Conservation (phyloP, 1,140 invertebrate genomes). For the Galleria mellonella region DNA sequence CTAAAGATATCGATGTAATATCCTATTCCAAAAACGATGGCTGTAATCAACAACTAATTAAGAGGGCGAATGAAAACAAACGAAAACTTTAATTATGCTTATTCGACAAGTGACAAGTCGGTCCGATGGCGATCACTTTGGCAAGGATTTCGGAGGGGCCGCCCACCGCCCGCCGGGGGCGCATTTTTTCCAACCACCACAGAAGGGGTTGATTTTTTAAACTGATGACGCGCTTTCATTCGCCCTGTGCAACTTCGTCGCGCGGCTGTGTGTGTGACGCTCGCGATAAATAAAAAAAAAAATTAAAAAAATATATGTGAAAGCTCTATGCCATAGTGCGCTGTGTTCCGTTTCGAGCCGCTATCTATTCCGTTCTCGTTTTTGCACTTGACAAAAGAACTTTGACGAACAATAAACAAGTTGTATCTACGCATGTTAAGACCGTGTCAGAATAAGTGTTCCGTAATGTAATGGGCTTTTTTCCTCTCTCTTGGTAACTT, state of each 20-base stretch:
- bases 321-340: constrained; percentile 60
- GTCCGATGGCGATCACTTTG: constrained; percentile 63
- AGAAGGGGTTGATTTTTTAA: constrained; percentile 76
- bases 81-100: constrained; percentile 70
- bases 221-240: constrained; percentile 76
- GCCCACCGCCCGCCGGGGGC: constrained; percentile 42
- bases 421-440: constrained; percentile 12
- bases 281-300: constrained; percentile 68
- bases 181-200: constrained; percentile 68
- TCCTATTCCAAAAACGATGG: not conserved
- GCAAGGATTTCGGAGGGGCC: constrained; percentile 66
- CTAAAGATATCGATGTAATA: no score
- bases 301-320: constrained; percentile 46
- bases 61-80: constrained; percentile 24
- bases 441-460: constrained; percentile 7
- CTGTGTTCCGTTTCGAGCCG: constrained; percentile 43
- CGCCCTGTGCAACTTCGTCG: constrained; percentile 69
- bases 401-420: constrained; percentile 30
- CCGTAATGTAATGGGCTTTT: constrained; percentile 6
- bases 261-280: constrained; percentile 61
- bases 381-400: constrained; percentile 34
- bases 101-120: constrained; percentile 72
- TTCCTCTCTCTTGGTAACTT: constrained; percentile 12
- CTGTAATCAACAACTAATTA: constrained; percentile 14
- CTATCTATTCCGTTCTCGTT: constrained; percentile 46